Base-by-base conservation (phyloP, 2,113 vertebrate genomes). In the Hassar affinis region DNA sequence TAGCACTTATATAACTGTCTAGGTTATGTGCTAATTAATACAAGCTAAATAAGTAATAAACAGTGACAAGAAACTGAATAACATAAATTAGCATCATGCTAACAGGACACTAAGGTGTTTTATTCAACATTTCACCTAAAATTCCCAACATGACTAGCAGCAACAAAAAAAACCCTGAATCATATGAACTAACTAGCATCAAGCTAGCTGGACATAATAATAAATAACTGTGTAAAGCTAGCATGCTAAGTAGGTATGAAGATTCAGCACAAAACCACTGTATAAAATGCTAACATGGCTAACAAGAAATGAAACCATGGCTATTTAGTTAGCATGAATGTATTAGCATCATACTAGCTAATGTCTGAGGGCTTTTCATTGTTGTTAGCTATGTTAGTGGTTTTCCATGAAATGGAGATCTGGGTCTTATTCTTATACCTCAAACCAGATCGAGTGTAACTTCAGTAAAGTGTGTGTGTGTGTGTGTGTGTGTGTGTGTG, bases 401-500 rank as follows among this genome's bases (percentile, higher is more conserved):
- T 72, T 42, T 45, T 69, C n/a, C 5, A 47, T 42, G 18, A 42
- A 68, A 42, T 68, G 66, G 7, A 52, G 8, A 11, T 47, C 22
- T 75, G 71, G 42, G 51, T 51, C n/a, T 30, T n/a, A 27, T 14
- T 49, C 5, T 17, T 49, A 0, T 62, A 66, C 61, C 61, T 45
- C 22, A 47, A 51, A 66, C 59, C 42, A 30, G 38, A 12, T 80
- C n/a, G 7, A 66, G 15, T 83, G 52, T 68, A 66, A 56, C 25
- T 54, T 66, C 79, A 80, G 45, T 35, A 6, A 10, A 17, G 61
- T 68, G 61, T 47, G 68, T 72, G 68, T 71, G 68, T 71, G 66
- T 22, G 62, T 17, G 62, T 15, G 61, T 33, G 62, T 30, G 27
- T 30, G 62, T 68, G 62, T 35, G 27, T 18, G 62, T 66, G 27